These are phyloP conservation scores for Protobothrops flavoviridis DNA, from an alignment of 2,113 vertebrate species.

Conservation along the genomic window DNA sequence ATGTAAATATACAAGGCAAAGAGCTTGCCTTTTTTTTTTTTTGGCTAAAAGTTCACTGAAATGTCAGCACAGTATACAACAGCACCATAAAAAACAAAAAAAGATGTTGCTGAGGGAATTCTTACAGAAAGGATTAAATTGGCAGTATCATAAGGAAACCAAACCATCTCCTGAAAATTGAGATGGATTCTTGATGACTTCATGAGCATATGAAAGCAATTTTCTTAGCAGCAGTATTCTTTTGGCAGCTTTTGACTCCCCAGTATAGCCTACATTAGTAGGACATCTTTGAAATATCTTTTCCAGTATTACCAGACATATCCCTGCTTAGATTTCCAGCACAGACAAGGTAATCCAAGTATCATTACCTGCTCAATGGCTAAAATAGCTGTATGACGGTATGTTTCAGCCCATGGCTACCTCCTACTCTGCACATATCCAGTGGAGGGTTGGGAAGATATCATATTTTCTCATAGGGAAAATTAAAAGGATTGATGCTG, in stretches of 20 bases:
- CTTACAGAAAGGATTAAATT: neutral
- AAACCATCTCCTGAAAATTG: neutral
- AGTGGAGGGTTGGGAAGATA: neutral
- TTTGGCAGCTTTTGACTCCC: neutral
- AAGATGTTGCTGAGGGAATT: neutral
- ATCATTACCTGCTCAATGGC: neutral
- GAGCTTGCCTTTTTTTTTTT: neutral
- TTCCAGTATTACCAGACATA: neutral
- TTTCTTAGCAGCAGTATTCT: neutral
- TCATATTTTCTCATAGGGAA: neutral
- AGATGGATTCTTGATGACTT: neutral
- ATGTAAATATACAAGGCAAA: neutral
- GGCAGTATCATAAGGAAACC: neutral
- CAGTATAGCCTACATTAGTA: neutral
- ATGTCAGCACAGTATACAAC: neutral
- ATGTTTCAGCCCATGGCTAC: neutral
- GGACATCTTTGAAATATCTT: neutral
- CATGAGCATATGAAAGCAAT: neutral
- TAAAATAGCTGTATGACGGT: neutral
- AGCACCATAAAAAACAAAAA: neutral
- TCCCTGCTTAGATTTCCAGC: neutral
- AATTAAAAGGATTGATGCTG: neutral
- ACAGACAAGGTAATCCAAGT: neutral
- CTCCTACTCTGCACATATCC: neutral
- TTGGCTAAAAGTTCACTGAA: neutral